Base-by-base conservation (phyloP, 2,888 invertebrate species). In the Hesperia comma region DNA sequence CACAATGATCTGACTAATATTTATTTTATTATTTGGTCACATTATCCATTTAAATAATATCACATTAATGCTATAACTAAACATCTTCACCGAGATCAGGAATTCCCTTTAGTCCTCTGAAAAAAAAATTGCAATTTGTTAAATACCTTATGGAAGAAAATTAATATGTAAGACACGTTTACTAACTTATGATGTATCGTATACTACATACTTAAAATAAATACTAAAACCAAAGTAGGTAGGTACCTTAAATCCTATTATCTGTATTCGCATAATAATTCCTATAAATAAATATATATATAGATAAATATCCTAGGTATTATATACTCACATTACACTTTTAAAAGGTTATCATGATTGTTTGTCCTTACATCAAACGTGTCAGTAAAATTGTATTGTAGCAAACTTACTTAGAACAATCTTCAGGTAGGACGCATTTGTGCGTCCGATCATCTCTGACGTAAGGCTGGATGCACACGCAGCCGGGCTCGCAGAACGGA, bases 401-500 rank as follows among this genome's bases (percentile, higher is more conserved):
- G 15, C 4, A 49, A 15, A 33, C 78, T 80, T 79, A 92, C 92
- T 88, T 91, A n/a, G 91, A 87, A 75, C 92, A 92, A 32, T 92
- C 90, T 15, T 89, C 90, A 0, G 87, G 88, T 51, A 87, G 69
- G 14, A 92, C 86, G 69, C 92, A 92, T 72, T 92, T 92, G 73
- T 92, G 92, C n/a, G 92, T 92, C 53, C 92, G 79, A 69, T 92
- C 92, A 69, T 92, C 92, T 4, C 92, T 77, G 1, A 92, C 88
- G 68, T 87, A 89, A 0, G 92, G 92, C 19, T 82, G 85, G 14
- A 80, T 75, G 73, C 92, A 92, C 51, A 92, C 81, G 74, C 92
- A 92, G 26, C 92, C 92, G 0, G 90, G 81, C 75, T 92, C 92
- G 75, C 92, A 92, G 80, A 92, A 92, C 1, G 92, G 92, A 77